These are phyloP conservation scores for Eupithecia dodoneata DNA, from an alignment of 2,888 invertebrate genomes.

Conservation along the genomic window DNA sequence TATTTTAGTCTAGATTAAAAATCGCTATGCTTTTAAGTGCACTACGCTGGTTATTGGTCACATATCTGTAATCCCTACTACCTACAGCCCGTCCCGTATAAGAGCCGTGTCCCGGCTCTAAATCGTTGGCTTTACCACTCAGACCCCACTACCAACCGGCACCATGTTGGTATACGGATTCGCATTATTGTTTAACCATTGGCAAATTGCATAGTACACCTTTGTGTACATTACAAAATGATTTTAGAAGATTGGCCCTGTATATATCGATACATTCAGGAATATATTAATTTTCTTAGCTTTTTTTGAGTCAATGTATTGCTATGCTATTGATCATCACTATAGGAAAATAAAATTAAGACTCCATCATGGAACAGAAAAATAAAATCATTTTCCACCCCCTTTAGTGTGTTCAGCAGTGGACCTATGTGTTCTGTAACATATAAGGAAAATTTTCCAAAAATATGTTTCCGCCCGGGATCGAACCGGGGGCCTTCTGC, in stretches of 20 bases:
- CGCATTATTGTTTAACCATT: background rate
- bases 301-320: background rate
- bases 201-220: background rate
- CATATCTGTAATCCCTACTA: background rate
- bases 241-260: background rate
- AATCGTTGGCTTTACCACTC: constrained; percentile 18
- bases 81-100: background rate
- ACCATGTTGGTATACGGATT: background rate
- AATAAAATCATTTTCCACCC: no score
- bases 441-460: constrained; percentile 20
- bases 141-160: background rate
- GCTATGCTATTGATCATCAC: background rate
- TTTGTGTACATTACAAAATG: background rate
- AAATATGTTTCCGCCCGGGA: constrained; percentile 91
- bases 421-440: background rate
- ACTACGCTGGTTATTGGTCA: background rate
- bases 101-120: constrained; percentile 17
- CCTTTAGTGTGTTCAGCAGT: background rate
- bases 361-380: no score
- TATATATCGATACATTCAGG: background rate
- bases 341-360: no score
- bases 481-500: constrained; percentile 96
- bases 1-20: no score
- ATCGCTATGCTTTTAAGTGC: no score
- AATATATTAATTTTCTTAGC: background rate